Base-by-base conservation (phyloP, 2,797 vertebrate species). In the Gymnothorax reevesii region DNA sequence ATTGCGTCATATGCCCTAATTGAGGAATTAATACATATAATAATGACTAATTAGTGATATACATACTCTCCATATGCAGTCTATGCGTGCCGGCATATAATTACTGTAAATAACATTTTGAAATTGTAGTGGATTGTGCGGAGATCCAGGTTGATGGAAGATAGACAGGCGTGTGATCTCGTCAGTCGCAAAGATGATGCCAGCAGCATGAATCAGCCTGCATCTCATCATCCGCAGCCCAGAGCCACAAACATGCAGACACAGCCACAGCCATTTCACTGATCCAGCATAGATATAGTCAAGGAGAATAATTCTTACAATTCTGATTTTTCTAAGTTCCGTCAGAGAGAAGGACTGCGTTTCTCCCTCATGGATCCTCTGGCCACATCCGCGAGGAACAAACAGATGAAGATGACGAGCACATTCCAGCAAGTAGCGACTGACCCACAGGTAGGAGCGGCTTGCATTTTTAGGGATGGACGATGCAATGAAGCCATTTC, bases 141-240 rank as follows among this genome's bases (percentile, higher is more conserved):
- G 33, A 49, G 13, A 17, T 77, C 15, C 33, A 17, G 73, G 33
- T 77, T 77, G 9, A 52, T 7, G 9, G 33, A 49, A 17, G 73
- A 49, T 4, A 17, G 13, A 17, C 73, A 52, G 73, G 7, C 33
- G 7, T 42, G 33, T 49, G 73, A 77, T 49, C 13, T 15, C 52
- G 33, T 49, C 73, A 49, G 73, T 42, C 73, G 20, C 6, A 2
- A 20, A 20, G 73, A 20, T 52, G 42, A 77, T 15, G 42, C 73
- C 73, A 77, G 73, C 57, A 86, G n/a, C 42, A 57, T 66, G 52
- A 86, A 82, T 82, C 77, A 75, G 33, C 33, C 13, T 15, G 71
- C 20, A 55, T 52, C 52, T 8, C 22, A 4, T 80, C 77, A 80
- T 8, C 52, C 52, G 49, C 52, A 7, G 52, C 20, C 77, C 77